A percentile compares a stretch with the other conserved stretches of the same genome.
Conservation (phyloP, 1,140 invertebrate species). For the Coptotermes formosanus region DNA sequence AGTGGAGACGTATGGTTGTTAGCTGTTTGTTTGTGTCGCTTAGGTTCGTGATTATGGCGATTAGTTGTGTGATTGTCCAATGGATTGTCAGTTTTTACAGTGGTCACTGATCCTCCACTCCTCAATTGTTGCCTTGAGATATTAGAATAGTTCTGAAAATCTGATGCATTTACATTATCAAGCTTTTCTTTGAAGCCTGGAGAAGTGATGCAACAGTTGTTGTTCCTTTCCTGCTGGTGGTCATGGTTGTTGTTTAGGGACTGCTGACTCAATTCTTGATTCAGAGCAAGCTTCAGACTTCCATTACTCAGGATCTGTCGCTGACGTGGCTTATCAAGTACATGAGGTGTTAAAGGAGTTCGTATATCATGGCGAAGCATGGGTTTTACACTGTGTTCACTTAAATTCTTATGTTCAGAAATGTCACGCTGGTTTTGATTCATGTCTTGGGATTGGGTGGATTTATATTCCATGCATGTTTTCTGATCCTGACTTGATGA, state of each 20-base stretch:
- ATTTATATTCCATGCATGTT: not conserved
- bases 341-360: not conserved
- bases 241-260: not conserved
- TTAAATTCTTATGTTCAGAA: not conserved
- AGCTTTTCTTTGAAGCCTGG: slow-evolving; percentile 22
- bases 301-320: slow-evolving; percentile 33
- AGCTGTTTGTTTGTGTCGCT: not conserved
- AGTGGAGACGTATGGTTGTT: not conserved
- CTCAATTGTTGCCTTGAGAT: not conserved
- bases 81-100: not conserved
- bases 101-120: not conserved
- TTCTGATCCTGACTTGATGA: slow-evolving; percentile 56
- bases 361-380: not conserved
- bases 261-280: slow-evolving; percentile 20
- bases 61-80: not conserved
- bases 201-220: not conserved
- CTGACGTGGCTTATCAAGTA: slow-evolving; percentile 13
- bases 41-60: not conserved
- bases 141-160: not conserved
- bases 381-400: not conserved
- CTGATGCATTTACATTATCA: slow-evolving; percentile 20
- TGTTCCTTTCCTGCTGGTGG: slow-evolving; percentile 13
- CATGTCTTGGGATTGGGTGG: slow-evolving; percentile 41
- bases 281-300: slow-evolving; percentile 26
- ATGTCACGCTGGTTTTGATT: not conserved